Base-by-base conservation (phyloP, 1,140 invertebrate species). In the Cherax quadricarinatus region DNA sequence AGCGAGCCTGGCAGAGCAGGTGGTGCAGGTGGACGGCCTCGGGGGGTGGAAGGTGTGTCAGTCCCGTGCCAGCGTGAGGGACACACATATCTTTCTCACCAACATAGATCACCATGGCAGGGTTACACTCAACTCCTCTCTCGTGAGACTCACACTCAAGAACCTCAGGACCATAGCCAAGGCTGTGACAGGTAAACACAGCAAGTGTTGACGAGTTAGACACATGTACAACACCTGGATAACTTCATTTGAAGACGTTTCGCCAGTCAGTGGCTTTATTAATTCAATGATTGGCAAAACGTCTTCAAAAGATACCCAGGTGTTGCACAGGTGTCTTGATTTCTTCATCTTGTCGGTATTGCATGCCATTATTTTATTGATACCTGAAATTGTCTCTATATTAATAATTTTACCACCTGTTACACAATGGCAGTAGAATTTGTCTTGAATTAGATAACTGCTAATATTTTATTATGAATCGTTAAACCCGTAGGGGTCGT, bases 81-180 rank as follows among this genome's bases (percentile, higher is more conserved):
- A 91, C 83, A 91, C 83, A 73, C 86, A 86, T 57, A 91, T 91
- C 70, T 91, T 91, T 83, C 75, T 91, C 49, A 91, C 89, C 62
- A 75, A 18, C 18, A 21, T 86, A n/a, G 89, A 86, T 51, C 51
- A 80, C 51, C 48, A 80, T 4, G 84, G 84, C 12, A 57, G n/a
- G 1, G 83, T 91, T 48, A 14, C 21, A 41, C 89, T 91, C 89
- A 91, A 86, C 53, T 91, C 89, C 73, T 91, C 89, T 7, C 75
- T 91, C 14, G 82, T 91, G 30, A 85, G 89, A 24, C 84, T 91
- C 73, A 91, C 89, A 12, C 89, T 91, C 21, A 91, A 75, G 83
- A 91, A 86, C 83, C 89, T 91, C 57, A 78, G 89, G 53, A 85
- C 66, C 48, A 86, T 66, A 10, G 53, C 53, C 48, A 88, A 66